Evolutionary conservation across 2,113 vertebrate species (phyloP).

Genomic region (Eulemur macaco): DNA sequence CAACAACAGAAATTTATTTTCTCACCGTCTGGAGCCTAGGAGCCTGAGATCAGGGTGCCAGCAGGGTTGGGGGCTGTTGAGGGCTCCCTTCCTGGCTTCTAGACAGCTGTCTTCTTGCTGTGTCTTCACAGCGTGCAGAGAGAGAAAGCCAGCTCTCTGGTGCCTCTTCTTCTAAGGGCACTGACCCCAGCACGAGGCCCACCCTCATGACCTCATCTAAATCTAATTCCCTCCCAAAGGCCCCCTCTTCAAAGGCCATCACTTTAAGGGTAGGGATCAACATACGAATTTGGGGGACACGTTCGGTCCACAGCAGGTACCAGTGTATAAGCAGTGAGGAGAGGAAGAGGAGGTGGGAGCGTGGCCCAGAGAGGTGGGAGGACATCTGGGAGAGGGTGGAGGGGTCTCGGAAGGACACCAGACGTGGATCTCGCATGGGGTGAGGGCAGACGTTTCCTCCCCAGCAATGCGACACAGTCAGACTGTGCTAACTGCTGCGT

Average conservation of each 20-base stretch:
- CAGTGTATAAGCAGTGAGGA: accelerated
- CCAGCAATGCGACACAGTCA: accelerated
- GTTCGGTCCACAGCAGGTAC: not conserved
- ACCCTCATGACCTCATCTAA: not conserved
- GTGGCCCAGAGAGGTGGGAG: accelerated
- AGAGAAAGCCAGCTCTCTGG: not conserved
- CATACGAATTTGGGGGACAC: not conserved
- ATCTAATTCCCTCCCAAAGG: not conserved
- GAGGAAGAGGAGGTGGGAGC: not conserved
- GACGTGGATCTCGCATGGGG: accelerated
- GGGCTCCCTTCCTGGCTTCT: not conserved
- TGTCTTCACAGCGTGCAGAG: not conserved
- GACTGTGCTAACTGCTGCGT: accelerated
- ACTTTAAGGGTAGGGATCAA: accelerated
- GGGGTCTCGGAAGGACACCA: not conserved
- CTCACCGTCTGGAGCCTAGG: not conserved
- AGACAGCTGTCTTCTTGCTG: not conserved
- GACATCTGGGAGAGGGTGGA: not conserved
- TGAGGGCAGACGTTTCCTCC: no score
- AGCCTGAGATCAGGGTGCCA: not conserved
- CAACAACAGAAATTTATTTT: not conserved
- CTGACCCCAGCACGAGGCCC: accelerated
- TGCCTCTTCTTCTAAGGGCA: not conserved
- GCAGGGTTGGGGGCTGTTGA: accelerated
- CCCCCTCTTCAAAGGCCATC: not conserved